Evolutionary conservation across 2,797 vertebrate species (phyloP).

Genomic region (Semaprochilodus insignis): DNA sequence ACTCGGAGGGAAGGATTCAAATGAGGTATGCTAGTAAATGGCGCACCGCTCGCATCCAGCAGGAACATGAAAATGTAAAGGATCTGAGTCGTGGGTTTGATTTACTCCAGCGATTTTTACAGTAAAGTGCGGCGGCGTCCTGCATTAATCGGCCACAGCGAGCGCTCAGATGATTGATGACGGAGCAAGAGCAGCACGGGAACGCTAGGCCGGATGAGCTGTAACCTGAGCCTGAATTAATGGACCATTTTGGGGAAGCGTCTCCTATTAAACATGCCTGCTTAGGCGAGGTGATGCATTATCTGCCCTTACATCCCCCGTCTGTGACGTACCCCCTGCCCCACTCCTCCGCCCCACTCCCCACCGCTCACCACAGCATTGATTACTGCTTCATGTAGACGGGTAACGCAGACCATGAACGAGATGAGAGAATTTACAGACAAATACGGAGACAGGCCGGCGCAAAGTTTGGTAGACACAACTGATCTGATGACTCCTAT

Average conservation of each 20-base stretch:
- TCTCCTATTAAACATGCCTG: constrained; percentile 60
- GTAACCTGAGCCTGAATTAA: constrained; percentile 64
- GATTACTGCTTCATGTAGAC: background rate
- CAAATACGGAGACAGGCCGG: background rate
- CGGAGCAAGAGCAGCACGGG: constrained; percentile 27
- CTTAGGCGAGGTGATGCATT: constrained; percentile 56
- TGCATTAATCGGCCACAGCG: constrained; percentile 42
- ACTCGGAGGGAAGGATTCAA: background rate
- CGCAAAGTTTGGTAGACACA: background rate
- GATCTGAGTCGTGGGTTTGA: constrained; percentile 30
- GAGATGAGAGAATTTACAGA: background rate
- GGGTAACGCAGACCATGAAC: background rate
- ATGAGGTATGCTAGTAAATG: background rate
- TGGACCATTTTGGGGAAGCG: constrained; percentile 51
- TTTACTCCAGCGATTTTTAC: constrained; percentile 52
- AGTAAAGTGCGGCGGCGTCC: constrained; percentile 40
- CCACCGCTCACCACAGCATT: background rate
- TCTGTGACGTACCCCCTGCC: too few species aligned
- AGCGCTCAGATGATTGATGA: constrained; percentile 55
- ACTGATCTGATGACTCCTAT: background rate
- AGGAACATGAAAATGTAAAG: background rate
- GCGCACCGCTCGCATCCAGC: background rate
- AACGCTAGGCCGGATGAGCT: constrained; percentile 39
- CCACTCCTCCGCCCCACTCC: too few species aligned
- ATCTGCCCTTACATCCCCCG: constrained; percentile 8